Base-by-base conservation (phyloP, 2,797 vertebrate species). In the Pangasius krempfi region DNA sequence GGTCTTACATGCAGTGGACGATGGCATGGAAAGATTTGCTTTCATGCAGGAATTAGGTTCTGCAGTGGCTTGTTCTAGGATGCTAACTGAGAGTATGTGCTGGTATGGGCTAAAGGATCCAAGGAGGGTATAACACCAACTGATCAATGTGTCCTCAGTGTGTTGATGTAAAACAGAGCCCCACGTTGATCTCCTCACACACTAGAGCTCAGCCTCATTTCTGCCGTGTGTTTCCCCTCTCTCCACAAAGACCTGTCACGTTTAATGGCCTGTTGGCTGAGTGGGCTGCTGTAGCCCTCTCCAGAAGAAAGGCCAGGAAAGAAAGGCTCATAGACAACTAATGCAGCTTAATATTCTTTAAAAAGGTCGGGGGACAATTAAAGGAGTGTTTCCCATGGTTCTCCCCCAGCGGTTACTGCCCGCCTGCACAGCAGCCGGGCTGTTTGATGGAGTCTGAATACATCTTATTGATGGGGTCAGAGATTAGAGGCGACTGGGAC, bases 341-440 rank as follows among this genome's bases (percentile, higher is more conserved):
- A 96, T 95, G 94, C 96, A 95, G 95, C 95, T 96, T 96, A 96
- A 96, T 96, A 95, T 96, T 96, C 94, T 96, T 96, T 95, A 95
- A 96, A 96, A 96, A 94, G 94, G 94, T 94, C 91, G 86, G 91
- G 94, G 95, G 93, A 95, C 96, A 96, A 96, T 96, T 96, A 96
- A 95, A 93, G 92, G 93, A 96, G 94, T 91, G 92, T 96, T 96
- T 96, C 95, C 95, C 95, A 96, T 92, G 94, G 93, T 90, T 95
- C 93, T 94, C 90, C 91, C 94, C 95, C 95, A 95, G 94, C 89
- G 94, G 94, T 92, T 93, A 89, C 83, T 85, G 92, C 86, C 93
- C 92, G 95, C 93, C 93, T 94, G 94, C 95, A 94, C 95, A 95
- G 93, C 94, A 93, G 91, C 94, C 93, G 90, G 76, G 94, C 95